Base-by-base conservation (phyloP, 2,113 vertebrate genomes). In the Glaucidium brasilianum region DNA sequence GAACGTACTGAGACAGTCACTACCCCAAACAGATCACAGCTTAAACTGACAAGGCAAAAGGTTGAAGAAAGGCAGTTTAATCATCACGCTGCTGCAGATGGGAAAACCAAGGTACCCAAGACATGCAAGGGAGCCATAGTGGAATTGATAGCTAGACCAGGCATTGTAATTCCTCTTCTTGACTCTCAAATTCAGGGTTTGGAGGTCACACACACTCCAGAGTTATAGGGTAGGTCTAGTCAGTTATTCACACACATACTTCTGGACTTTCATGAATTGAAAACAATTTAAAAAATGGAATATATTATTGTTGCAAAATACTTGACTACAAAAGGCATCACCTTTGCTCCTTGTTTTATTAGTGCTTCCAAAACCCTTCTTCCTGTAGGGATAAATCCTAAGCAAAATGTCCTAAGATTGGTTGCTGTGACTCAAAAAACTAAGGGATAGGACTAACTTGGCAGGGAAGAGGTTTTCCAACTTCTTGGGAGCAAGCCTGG, bases 41-140 rank as follows among this genome's bases (percentile, higher is more conserved):
- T 37, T 77, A 3, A 87, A 23, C 19, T 7, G 10, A 32, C 43
- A 41, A 55, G 53, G 27, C n/a, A 59, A n/a, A 16, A 47, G 41
- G 26, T 1, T 64, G 67, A 56, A 59, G 12, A 63, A n/a, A 78
- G 34, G 34, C 35, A 63, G 6, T 37, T 95, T 55, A 56, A 76
- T 41, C 14, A 1, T 8, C 62, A 52, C 0, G 0, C 32, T 62
- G 53, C 58, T 53, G 5, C 9, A 41, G 34, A 37, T 47, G 47
- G 30, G 67, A 35, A 92, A 88, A 73, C 13, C 0, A 2, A 88
- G 71, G 71, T 27, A 83, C 23, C 12, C 32, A n/a, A 22, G 41
- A 17, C 32, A 53, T 10, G 32, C 39, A 62, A 55, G 26, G 32
- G 49, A 64, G 52, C 12, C 1, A 3, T 3, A 3, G 22, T 50